Conservation (phyloP, 2,113 vertebrate genomes). For the Solenodon paradoxus region DNA sequence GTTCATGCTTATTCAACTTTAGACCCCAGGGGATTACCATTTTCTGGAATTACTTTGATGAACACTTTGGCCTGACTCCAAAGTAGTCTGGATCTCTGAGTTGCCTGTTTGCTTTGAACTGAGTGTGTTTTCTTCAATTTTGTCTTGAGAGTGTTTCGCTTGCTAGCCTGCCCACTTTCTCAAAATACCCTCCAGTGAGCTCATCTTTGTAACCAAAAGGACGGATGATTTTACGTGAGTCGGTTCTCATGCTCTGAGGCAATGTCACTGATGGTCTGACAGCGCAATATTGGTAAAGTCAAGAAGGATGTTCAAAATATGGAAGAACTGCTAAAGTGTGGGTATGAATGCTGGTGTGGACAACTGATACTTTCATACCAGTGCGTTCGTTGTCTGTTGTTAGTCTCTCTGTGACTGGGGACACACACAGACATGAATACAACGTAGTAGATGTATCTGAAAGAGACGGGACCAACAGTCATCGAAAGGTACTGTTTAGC, state of each 20-base stretch:
- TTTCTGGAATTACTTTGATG: constrained; percentile 2
- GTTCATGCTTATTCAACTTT: background rate
- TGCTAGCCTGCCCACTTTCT: background rate
- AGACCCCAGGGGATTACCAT: background rate
- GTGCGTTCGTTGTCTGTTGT: background rate
- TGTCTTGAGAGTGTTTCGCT: background rate
- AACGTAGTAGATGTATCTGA: background rate
- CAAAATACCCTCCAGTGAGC: background rate
- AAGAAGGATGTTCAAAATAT: background rate
- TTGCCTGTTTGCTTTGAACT: background rate
- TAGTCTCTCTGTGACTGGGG: background rate
- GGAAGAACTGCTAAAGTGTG: background rate
- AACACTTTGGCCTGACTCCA: background rate
- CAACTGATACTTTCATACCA: background rate
- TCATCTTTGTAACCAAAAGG: background rate
- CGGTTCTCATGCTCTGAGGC: background rate
- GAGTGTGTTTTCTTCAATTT: background rate
- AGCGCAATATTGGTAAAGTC: background rate
- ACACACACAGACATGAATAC: background rate
- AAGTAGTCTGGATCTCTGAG: background rate
- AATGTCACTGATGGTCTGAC: background rate
- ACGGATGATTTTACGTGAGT: background rate
- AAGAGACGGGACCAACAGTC: background rate
- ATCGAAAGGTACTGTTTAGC: background rate
- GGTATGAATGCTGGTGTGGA: background rate